Evolutionary conservation across 2,888 invertebrate species (phyloP), one percentile per base, ranked within the genome.

Genomic region (Drosophila fulvimacula): DNA sequence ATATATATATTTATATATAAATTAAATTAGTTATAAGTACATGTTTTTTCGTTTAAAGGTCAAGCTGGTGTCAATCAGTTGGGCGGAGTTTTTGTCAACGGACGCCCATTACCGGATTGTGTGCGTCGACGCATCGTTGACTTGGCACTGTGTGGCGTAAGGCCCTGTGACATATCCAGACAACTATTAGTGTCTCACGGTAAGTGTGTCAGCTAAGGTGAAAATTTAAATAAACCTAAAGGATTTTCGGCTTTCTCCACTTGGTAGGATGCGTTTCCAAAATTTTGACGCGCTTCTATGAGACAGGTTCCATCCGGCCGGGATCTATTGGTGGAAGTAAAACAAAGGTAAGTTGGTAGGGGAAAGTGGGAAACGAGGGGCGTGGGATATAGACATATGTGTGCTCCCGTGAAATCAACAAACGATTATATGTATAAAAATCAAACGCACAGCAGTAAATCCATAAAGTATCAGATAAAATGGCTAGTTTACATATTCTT

Each of bases 31-130:
- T 21, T 42, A 42, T 15, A 21, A 7, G 32, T 30, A 48, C 3
- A 0, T 19, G 0, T 9, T 42, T 34, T 49, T 5, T n/a, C 5
- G 34, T 17, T 51, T 53, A 41, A 94, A 98, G 98, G 98, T 90
- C 98, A 98, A 94, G 98, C 98, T 46, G 98, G 98, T 79, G 98
- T 99, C 48, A 99, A 99, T 94, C 98, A 99, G 93, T 94, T 99
- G 81, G 98, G 98, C 55, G 98, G 98, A 44, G 98, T 98, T 65
- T 98, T 99, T 92, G 98, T 99, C 13, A 99, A 99, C 93, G 99
- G 99, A 1, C 95, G 98, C n/a, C 98, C 98, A 3, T 94, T 99
- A 66, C 98, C 99, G 4, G 98, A 98, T 91, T 98, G 97, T 89
- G 97, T 98, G 19, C 94, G 98, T 69, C 95, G 98, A 75, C 94